Evolutionary conservation across 2,113 vertebrate genomes (phyloP).

Genomic region (Phylloscopus whistleri): DNA sequence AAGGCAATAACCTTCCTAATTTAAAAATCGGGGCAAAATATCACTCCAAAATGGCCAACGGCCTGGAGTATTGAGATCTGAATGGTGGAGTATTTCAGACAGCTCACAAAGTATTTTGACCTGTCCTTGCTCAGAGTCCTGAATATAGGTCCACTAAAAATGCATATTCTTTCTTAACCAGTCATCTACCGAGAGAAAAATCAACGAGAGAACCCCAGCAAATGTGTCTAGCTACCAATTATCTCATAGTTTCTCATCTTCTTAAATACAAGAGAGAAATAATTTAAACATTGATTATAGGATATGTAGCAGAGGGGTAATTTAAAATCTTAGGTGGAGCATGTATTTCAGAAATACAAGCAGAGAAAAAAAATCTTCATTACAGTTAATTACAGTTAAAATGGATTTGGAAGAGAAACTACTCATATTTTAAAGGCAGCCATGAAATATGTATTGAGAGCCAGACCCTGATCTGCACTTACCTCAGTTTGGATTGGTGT

Average conservation of each 20-base stretch:
- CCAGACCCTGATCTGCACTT: neutral
- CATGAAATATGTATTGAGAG: neutral
- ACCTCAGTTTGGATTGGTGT: neutral
- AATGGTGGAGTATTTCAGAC: neutral
- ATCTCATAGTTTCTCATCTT: neutral
- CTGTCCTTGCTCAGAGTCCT: neutral
- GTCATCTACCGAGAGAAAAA: neutral
- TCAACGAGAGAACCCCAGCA: neutral
- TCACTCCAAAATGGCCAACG: neutral
- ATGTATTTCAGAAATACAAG: conserved; percentile 20
- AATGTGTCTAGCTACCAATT: neutral
- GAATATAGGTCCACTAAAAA: neutral
- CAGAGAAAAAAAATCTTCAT: neutral
- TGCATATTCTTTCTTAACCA: neutral
- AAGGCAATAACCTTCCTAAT: neutral
- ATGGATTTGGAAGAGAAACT: conserved; percentile 20
- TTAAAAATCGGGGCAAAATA: neutral
- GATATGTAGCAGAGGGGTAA: neutral
- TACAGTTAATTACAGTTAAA: conserved; percentile 18
- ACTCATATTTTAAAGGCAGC: neutral
- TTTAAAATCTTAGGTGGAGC: neutral
- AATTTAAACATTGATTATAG: neutral
- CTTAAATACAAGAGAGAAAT: neutral
- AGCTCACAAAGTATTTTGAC: neutral
- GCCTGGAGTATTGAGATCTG: neutral